Percentiles rank a stretch among this genome's conserved stretches.
phyloP scores from a whole-genome alignment of 2,888 invertebrate species.

The Nomada lathburiana region DNA sequence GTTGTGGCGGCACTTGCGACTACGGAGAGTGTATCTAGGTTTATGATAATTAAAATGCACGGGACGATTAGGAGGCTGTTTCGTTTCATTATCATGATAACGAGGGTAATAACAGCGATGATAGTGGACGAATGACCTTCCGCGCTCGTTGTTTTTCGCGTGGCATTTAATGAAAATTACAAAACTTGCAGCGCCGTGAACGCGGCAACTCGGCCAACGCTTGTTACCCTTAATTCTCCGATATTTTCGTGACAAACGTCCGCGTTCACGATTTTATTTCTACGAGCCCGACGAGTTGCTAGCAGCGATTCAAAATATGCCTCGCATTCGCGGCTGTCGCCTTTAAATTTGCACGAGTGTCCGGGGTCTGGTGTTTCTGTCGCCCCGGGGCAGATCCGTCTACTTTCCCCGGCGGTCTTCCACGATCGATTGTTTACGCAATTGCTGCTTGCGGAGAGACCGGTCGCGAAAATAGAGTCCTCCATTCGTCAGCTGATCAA shows the following conservation, averaged over 20 bases:
- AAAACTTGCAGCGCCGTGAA: background rate
- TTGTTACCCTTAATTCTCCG: background rate
- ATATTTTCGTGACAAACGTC: background rate
- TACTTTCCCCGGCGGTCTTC: background rate
- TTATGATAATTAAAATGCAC: slow-evolving; percentile 68
- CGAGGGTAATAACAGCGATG: slow-evolving; percentile 61
- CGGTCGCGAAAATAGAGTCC: slow-evolving; percentile 53
- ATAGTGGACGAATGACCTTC: slow-evolving; percentile 38
- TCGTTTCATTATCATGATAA: slow-evolving; percentile 61
- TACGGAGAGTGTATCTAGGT: slow-evolving; percentile 53
- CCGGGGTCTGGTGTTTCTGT: background rate
- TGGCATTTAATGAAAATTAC: background rate
- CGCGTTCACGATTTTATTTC: background rate
- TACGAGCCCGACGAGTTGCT: too few relatives aligned
- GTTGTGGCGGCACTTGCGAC: slow-evolving; percentile 14
- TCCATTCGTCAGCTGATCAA: slow-evolving; percentile 54
- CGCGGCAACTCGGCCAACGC: too few relatives aligned
- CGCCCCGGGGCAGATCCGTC: background rate
- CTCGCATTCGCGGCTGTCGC: background rate
- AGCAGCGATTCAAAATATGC: background rate
- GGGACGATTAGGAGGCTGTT: slow-evolving; percentile 50
- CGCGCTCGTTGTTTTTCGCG: background rate
- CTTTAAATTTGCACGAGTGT: background rate
- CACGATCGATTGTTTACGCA: slow-evolving; percentile 26
- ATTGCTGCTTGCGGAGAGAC: slow-evolving; percentile 44